These are phyloP conservation scores for Apomyelois bistriatella DNA, from an alignment of 2,888 invertebrate species.

Conservation along the genomic window DNA sequence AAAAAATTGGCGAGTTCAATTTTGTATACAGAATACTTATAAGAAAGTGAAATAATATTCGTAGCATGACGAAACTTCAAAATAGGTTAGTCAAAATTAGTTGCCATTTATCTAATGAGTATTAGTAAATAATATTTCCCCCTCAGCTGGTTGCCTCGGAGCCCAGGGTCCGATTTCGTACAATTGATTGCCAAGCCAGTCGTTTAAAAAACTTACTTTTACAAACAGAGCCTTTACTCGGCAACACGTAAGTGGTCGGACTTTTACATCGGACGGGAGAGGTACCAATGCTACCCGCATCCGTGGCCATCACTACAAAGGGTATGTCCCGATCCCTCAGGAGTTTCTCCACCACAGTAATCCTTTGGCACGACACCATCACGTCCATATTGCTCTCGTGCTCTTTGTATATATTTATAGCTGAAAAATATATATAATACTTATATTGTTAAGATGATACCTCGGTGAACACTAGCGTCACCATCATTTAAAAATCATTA, in stretches of 20 bases:
- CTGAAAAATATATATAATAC: constrained; percentile 32
- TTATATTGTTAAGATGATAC: background rate
- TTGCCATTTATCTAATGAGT: too few relatives aligned
- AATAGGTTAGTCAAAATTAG: too few relatives aligned
- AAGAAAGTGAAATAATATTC: too few relatives aligned
- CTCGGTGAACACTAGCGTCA: too few relatives aligned
- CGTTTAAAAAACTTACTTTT: background rate
- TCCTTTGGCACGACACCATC: constrained; percentile 51
- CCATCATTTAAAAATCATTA: too few relatives aligned
- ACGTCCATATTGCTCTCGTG: constrained; percentile 42
- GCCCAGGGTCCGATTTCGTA: too few relatives aligned
- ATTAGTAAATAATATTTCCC: too few relatives aligned
- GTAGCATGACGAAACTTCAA: too few relatives aligned
- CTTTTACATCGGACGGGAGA: constrained; percentile 20
- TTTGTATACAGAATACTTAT: too few relatives aligned
- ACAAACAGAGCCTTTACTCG: background rate
- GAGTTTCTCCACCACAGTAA: constrained; percentile 52
- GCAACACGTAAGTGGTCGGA: constrained; percentile 28
- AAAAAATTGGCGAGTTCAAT: too few relatives aligned
- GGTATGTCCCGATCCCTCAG: constrained; percentile 51
- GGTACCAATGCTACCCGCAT: constrained; percentile 21
- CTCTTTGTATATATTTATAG: constrained; percentile 60
- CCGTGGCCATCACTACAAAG: constrained; percentile 40
- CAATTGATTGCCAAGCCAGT: too few relatives aligned
- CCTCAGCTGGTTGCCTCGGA: too few relatives aligned